These are phyloP conservation scores for Thamnophis sirtalis DNA, from an alignment of 2,113 vertebrate species.

Conservation along the genomic window DNA sequence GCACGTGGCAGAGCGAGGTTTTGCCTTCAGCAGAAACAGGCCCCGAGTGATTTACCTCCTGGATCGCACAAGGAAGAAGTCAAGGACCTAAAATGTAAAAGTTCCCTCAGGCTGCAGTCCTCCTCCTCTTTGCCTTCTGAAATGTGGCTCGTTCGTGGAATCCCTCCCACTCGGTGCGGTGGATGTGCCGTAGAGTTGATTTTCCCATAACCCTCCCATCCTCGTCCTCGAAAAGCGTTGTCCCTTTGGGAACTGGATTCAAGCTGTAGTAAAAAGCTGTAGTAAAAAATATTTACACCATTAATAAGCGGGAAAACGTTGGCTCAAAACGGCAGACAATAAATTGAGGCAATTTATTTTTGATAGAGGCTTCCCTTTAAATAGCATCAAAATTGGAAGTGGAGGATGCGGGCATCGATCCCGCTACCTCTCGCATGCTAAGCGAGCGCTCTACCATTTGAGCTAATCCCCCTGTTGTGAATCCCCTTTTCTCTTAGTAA, in stretches of 20 bases:
- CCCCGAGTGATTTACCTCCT: neutral
- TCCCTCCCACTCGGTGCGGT: neutral
- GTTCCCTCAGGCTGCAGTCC: neutral
- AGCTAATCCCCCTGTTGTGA: slow-evolving; percentile 49
- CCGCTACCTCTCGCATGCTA: slow-evolving; percentile 81
- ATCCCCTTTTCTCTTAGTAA: neutral
- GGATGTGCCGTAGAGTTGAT: neutral
- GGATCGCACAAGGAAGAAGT: neutral
- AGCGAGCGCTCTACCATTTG: slow-evolving; percentile 77
- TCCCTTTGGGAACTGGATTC: neutral
- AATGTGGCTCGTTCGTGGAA: neutral
- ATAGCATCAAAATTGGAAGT: neutral
- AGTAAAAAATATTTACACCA: neutral
- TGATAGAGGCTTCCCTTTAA: neutral
- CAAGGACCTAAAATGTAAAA: neutral
- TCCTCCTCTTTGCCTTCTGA: neutral
- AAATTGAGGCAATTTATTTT: neutral
- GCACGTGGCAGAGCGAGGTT: neutral
- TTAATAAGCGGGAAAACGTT: neutral
- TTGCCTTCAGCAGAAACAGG: neutral
- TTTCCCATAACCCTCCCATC: neutral
- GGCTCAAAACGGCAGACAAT: neutral
- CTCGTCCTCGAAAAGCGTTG: neutral
- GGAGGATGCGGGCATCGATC: slow-evolving; percentile 80
- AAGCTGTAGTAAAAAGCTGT: neutral